These are phyloP conservation scores for Cotesia typhae DNA, from an alignment of 1,140 invertebrate genomes.

Conservation along the genomic window DNA sequence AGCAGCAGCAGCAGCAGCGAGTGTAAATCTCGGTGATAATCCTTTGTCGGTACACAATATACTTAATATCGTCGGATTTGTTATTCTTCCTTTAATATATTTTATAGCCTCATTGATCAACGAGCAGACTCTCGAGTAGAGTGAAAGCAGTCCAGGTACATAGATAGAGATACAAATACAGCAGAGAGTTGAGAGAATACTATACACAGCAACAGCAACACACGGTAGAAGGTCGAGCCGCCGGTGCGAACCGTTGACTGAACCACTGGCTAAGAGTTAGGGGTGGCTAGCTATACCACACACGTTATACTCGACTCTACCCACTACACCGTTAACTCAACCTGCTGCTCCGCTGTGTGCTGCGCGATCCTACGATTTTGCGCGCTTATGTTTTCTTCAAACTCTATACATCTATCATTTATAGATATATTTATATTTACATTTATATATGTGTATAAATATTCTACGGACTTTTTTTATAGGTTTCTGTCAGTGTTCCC, in stretches of 20 bases:
- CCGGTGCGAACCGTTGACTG: slow-evolving; percentile 29
- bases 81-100: not conserved
- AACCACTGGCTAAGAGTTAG: slow-evolving; percentile 17
- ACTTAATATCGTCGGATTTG: not conserved
- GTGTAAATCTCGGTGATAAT: not conserved
- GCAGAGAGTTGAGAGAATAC: not conserved
- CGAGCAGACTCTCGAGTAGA: not conserved
- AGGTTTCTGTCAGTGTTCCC: not conserved
- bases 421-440: no score
- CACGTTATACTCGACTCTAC: slow-evolving; percentile 9
- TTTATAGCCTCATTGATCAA: slow-evolving; percentile 9
- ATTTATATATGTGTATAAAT: not conserved
- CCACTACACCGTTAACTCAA: slow-evolving; percentile 15
- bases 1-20: no score
- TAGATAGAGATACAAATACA: not conserved
- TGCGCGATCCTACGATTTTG: slow-evolving; percentile 47
- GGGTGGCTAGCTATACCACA: slow-evolving; percentile 4
- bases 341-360: not conserved
- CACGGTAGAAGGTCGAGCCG: slow-evolving; percentile 14
- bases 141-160: no score
- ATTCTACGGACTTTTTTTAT: not conserved
- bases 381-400: slow-evolving; percentile 29
- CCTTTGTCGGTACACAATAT: not conserved
- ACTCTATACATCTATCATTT: not conserved
- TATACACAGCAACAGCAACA: not conserved